These are phyloP conservation scores for Mystacornis crossleyi DNA, from an alignment of 2,113 vertebrate genomes.

Conservation along the genomic window DNA sequence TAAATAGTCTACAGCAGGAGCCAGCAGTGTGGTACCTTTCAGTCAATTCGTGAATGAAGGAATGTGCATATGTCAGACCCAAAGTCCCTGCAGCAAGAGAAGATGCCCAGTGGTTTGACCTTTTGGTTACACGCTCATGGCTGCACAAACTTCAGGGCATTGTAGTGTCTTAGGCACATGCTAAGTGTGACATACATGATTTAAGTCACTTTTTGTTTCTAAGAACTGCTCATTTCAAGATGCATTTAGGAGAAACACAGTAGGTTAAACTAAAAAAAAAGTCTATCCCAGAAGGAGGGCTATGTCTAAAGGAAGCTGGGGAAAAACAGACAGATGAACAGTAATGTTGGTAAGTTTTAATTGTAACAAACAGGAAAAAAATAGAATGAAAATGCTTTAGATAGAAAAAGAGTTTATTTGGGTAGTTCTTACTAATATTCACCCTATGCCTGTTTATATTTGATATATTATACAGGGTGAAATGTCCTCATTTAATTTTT, in stretches of 20 bases:
- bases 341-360: not conserved
- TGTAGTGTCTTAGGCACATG: not conserved
- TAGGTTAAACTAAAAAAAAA: not conserved
- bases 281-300: not conserved
- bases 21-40: not conserved
- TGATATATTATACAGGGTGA: not conserved
- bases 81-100: not conserved
- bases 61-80: not conserved
- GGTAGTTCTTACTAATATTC: not conserved
- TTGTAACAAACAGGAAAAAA: not conserved
- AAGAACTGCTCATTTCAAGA: not conserved
- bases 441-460: not conserved
- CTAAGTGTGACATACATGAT: not conserved
- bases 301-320: not conserved
- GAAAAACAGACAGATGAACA: not conserved
- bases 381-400: not conserved
- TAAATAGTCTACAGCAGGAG: not conserved
- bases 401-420: not conserved
- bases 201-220: not conserved
- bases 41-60: rapidly evolving
- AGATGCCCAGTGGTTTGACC: not conserved
- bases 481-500: not conserved
- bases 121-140: not conserved
- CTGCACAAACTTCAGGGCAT: not conserved
- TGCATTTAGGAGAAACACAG: not conserved